Base-by-base conservation (phyloP, 2,888 invertebrate genomes). In the Dioctria linearis region DNA sequence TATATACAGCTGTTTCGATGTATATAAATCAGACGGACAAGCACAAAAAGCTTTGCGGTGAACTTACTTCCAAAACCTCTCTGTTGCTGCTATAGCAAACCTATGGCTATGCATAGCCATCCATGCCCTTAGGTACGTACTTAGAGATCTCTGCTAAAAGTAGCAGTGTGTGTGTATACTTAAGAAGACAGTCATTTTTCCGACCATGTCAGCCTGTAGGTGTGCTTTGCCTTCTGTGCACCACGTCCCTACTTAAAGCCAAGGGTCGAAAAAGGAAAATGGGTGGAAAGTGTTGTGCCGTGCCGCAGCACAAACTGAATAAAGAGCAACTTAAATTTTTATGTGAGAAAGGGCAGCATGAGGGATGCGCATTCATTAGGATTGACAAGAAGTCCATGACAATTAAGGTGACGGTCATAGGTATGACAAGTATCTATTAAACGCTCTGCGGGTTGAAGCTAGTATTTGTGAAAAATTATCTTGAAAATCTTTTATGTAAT, bases 41-140 rank as follows among this genome's bases (percentile, higher is more conserved):
- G 82, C 84, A 83, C 81, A 82, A 82, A 83, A 84, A 84, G 84
- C 84, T 83, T 84, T 84, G 84, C 83, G 84, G 83, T 83, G 82
- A 83, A 83, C 83, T 84, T 83, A 83, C 84, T 84, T 83, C 82
- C 82, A 82, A 83, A 83, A 83, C 82, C 84, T 84, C 82, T 84
- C 83, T 83, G 4, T 65, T 65, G 75, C 75, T 43, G 59, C 40
- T 75, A 54, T 79, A 79, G 63, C 54, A 11, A 71, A 57, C 59
- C 67, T 69, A 71, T 66, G 37, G n/a, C 46, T 79, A 42, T 79
- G 57, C 57, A 43, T 40, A 61, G 46, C 73, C 13, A 75, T 75
- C 75, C 61, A 42, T 67, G 71, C 67, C 69, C 69, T 79, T 79
- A 79, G 79, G 67, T 79, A 79, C 79, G 79, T 79, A 79, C 79